Evolutionary conservation across 2,797 vertebrate species (phyloP).

Genomic region (Phylloscopus collybita): DNA sequence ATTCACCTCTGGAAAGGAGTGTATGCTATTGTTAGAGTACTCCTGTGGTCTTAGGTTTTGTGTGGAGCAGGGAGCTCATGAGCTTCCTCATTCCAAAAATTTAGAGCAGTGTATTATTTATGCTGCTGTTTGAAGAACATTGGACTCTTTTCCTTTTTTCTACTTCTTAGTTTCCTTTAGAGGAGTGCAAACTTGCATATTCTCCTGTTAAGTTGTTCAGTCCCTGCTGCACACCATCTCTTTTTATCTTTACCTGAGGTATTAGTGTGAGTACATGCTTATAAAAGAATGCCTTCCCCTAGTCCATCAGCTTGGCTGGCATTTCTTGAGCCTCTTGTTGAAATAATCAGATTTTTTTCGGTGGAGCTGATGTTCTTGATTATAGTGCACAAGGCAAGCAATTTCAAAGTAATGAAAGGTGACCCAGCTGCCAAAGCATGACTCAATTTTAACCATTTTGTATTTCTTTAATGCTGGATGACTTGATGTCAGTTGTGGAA

Average conservation of each 20-base stretch:
- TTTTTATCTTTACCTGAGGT: not conserved
- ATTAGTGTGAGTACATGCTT: fast-evolving
- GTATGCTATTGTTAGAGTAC: not conserved
- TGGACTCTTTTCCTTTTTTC: not conserved
- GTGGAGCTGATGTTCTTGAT: not conserved
- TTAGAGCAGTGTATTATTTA: not conserved
- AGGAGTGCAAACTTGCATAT: not conserved
- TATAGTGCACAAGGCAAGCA: not conserved
- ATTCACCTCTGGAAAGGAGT: not conserved
- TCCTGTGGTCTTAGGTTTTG: not conserved
- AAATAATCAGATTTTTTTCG: not conserved
- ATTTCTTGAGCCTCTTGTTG: not conserved
- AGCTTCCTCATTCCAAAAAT: not conserved
- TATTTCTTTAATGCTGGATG: not conserved
- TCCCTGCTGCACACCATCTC: not conserved
- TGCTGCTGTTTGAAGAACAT: not conserved
- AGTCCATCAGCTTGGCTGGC: not conserved
- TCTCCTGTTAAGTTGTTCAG: not conserved
- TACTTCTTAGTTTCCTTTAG: not conserved
- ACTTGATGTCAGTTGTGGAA: not conserved
- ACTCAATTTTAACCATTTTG: not conserved
- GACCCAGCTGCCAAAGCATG: not conserved
- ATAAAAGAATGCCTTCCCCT: not conserved
- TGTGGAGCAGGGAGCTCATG: not conserved
- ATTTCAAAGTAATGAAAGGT: not conserved